Base-by-base conservation (phyloP, 2,888 invertebrate genomes). In the Mythimna impura region DNA sequence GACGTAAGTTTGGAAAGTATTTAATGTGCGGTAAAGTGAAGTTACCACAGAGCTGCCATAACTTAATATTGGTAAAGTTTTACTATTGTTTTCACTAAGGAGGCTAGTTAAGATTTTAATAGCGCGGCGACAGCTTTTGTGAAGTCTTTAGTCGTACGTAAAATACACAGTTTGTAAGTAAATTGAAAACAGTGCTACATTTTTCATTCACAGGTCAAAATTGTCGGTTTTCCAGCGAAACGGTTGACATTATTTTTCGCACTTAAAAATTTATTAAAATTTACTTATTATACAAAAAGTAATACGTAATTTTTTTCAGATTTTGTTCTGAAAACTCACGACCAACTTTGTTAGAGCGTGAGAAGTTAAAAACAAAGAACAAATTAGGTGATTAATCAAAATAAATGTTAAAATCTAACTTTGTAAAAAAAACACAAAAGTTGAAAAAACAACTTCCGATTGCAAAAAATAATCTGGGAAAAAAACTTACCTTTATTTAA, bases 61-160 rank as follows among this genome's bases (percentile, higher is more conserved):
- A 78, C 72, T 81, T 78, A 73, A 80, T 82, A 88, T 88, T 86
- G 85, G 82, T 86, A 82, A 88, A 88, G 86, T 86, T 86, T 76
- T 43, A 54, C 64, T 62, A 75, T 80, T 80, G 66, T 76, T 75
- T 77, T n/a, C 60, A 73, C 25, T 69, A 67, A 73, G 62, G 58
- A 62, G 36, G n/a, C 58, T 52, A 22, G 50, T 68, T 34, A 69
- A 74, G 66, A 58, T 69, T 71, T 76, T 66, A 73, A 71, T 73
- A 34, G 36, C 43, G 57, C 6, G 68, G 61, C 8, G 68, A 52
- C 72, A 79, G 50, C 60, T 78, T 57, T 60, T 74, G 17, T 47
- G 47, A 47, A 47, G 25, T 61, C 67, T 22, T 30, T 17, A 17
- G 25, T 25, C 58, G 47, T 43, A 60, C 60, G 3, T 22, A 22